Evolutionary conservation across 2,113 vertebrate species (phyloP).

Genomic region (Xenus cinereus): DNA sequence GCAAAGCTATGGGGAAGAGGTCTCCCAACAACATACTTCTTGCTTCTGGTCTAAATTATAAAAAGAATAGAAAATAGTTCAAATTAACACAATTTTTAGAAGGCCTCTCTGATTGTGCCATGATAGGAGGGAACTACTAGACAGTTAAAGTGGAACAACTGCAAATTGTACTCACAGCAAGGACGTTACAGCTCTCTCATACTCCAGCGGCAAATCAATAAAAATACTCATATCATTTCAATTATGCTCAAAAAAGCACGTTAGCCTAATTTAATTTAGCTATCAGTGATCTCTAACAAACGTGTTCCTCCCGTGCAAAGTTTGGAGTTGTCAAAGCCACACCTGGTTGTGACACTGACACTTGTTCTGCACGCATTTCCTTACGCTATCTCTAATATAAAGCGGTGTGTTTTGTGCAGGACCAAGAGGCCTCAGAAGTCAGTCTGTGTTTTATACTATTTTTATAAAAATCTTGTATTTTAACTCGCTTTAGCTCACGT

Average conservation of each 20-base stretch:
- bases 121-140: background rate
- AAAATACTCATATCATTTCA: background rate
- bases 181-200: background rate
- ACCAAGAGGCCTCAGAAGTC: background rate
- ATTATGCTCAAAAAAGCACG: background rate
- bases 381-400: accelerated
- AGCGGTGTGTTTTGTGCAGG: background rate
- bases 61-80: background rate
- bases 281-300: background rate
- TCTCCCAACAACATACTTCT: background rate
- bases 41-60: background rate
- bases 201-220: background rate
- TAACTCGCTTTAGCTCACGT: background rate
- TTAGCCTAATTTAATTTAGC: background rate
- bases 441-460: background rate
- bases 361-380: background rate
- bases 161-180: background rate
- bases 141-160: background rate
- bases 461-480: background rate
- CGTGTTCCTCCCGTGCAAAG: background rate
- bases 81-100: background rate
- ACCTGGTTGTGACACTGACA: background rate
- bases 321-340: background rate
- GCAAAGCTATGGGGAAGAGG: background rate
- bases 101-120: background rate